A percentile compares a stretch with the other conserved stretches of the same genome.
phyloP scores from a whole-genome alignment of 2,113 vertebrate species.

The Ciconia boyciana region DNA sequence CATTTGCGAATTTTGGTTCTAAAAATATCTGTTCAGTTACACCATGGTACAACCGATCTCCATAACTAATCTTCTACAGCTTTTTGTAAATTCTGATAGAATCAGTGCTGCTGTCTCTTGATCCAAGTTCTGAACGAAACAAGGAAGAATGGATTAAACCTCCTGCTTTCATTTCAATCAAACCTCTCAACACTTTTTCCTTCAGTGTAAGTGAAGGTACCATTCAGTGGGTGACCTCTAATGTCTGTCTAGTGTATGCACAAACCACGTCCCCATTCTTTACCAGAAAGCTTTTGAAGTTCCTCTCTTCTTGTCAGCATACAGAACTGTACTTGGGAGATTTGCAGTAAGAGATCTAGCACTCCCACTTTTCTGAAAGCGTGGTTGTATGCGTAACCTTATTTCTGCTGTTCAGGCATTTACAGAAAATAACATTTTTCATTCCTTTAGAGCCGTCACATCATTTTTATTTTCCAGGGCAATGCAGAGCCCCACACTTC shows the following conservation, averaged over 20 bases:
- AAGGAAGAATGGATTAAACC: background rate
- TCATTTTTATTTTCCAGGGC: background rate
- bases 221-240: background rate
- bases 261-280: background rate
- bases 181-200: background rate
- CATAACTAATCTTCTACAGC: background rate
- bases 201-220: background rate
- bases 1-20: background rate
- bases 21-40: background rate
- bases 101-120: background rate
- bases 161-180: background rate
- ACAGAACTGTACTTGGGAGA: background rate
- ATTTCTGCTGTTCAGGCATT: background rate
- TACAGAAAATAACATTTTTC: background rate
- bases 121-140: background rate
- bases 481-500: background rate
- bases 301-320: background rate
- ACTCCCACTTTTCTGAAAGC: background rate
- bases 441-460: background rate
- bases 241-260: background rate
- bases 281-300: background rate
- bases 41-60: accelerated
- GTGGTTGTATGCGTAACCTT: background rate
- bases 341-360: background rate
- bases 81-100: background rate